Evolutionary conservation across 2,797 vertebrate genomes (phyloP), one percentile per base, ranked within the genome.

Genomic region (Hapalemur alaotrensis): DNA sequence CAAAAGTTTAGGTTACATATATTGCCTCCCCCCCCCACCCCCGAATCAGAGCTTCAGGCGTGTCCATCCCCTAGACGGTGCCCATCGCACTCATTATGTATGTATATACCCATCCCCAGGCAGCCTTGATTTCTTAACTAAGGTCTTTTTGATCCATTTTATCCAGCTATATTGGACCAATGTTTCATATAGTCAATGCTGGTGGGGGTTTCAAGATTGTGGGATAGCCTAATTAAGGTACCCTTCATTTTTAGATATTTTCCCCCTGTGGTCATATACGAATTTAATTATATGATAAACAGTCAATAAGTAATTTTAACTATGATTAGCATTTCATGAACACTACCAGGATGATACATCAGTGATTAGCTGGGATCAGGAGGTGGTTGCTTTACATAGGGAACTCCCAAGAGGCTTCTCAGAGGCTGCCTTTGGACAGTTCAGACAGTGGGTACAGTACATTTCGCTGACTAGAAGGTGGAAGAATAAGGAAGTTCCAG

Each of bases 71-170:
- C 43, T 11, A 46, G 43, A 46, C 43, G 10, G 43, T 46, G 43
- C 10, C 9, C 43, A 46, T 46, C 43, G 10, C 0, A 46, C 43
- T 11, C 43, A 46, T 46, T 46, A 46, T 46, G 10, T 46, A 46
- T 12, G 43, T 46, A 10, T 46, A 46, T 9, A 46, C 10, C 10
- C 43, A 46, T 11, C 43, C 43, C 43, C 43, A 46, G 43, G 9
- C 38, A 87, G 32, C 9, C 41, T 6, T 91, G 23, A 73, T 75
- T 85, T 93, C 35, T 89, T 94, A 70, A 92, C 9, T n/a, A 84
- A 46, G 35, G 79, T 92, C 67, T 50, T 91, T 90, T 72, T 46
- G 94, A 86, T 79, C 28, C 30, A 79, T 96, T 88, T 89, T 81
- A 54, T 93, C 17, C 76, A 76, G n/a, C 15, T 57, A 1, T 84